Conservation (phyloP, 2,113 vertebrate species). For the Laticauda colubrina region DNA sequence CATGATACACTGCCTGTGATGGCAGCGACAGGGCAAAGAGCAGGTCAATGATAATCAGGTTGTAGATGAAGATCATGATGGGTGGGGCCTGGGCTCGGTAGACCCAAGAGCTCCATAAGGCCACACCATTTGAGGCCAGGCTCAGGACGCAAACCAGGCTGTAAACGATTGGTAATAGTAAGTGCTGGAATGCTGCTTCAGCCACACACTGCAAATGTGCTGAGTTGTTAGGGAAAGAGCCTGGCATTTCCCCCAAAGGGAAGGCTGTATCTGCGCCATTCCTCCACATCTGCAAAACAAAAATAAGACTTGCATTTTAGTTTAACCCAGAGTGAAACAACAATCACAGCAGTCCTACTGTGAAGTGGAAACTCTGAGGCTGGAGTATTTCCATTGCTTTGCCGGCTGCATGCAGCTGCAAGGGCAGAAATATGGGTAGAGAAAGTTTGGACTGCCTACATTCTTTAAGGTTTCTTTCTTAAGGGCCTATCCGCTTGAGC, state of each 20-base stretch:
- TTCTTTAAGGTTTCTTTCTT: background rate
- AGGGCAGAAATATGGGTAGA: background rate
- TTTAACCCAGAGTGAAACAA: background rate
- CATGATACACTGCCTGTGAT: conserved; percentile 64
- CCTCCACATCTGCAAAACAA: conserved; percentile 20
- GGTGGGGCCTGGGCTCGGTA: conserved; percentile 61
- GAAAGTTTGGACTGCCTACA: background rate
- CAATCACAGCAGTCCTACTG: background rate
- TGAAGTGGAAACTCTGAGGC: background rate
- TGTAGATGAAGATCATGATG: conserved; percentile 68
- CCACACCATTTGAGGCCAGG: conserved; percentile 47
- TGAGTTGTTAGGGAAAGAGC: background rate
- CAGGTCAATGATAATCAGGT: conserved; percentile 68
- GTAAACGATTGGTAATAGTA: conserved; percentile 60
- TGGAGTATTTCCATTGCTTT: background rate
- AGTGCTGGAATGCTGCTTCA: conserved; percentile 40
- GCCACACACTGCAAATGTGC: background rate
- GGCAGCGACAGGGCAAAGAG: conserved; percentile 66
- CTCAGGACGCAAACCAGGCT: conserved; percentile 58
- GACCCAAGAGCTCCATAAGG: conserved; percentile 55
- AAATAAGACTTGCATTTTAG: background rate
- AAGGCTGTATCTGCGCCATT: background rate
- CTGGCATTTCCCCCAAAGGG: background rate
- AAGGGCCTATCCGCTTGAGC: background rate
- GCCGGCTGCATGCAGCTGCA: background rate